Evolutionary conservation across 2,113 vertebrate genomes (phyloP).

Genomic region (Psittacara wagleri): DNA sequence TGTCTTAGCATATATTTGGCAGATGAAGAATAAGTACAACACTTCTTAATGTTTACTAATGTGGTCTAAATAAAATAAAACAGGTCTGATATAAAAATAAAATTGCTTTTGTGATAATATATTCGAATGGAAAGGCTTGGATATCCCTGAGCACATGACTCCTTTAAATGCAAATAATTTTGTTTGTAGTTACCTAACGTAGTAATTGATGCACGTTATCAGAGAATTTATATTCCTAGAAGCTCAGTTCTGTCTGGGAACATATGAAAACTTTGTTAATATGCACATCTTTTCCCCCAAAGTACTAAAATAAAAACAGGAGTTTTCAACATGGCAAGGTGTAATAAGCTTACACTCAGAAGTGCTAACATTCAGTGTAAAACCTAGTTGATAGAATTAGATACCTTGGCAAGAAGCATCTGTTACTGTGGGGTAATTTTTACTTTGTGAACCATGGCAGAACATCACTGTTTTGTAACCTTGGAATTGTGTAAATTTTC

Average conservation of each 20-base stretch:
- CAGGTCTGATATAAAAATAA: neutral
- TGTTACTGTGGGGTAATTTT: neutral
- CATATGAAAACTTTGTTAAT: neutral
- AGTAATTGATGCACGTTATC: neutral
- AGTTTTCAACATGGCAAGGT: neutral
- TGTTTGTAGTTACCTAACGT: neutral
- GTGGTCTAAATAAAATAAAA: neutral
- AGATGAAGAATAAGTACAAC: neutral
- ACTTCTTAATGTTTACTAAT: neutral
- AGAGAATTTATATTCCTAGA: neutral
- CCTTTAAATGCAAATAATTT: neutral
- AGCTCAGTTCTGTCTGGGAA: neutral
- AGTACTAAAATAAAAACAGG: neutral
- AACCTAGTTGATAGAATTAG: neutral
- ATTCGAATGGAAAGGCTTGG: neutral
- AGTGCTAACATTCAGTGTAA: neutral
- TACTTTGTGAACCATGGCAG: neutral
- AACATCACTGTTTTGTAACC: fast-evolving
- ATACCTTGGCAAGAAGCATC: neutral
- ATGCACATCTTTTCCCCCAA: neutral
- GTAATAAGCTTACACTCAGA: neutral
- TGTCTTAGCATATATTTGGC: neutral
- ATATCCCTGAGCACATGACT: neutral
- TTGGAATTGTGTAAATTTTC: neutral
- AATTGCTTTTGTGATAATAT: neutral